These are phyloP conservation scores for Nothobranchius kuhntae DNA, from an alignment of 2,113 vertebrate species.

Conservation along the genomic window DNA sequence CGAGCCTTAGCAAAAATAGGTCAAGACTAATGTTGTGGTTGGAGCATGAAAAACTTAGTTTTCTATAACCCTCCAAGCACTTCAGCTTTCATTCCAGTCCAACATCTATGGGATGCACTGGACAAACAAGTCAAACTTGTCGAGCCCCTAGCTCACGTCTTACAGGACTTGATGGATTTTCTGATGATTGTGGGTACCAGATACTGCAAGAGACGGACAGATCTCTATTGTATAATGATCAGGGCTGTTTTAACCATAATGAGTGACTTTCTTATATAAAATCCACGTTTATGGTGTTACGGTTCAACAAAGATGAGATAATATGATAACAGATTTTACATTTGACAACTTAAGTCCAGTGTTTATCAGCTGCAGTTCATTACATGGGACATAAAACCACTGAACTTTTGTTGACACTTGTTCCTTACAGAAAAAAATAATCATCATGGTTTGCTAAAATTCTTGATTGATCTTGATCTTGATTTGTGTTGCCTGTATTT, in stretches of 20 bases:
- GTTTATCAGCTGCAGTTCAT: not conserved
- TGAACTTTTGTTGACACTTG: too few relatives aligned
- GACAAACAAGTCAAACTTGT: not conserved
- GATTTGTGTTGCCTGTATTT: slow-evolving; percentile 9
- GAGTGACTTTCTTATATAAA: not conserved
- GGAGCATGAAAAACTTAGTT: slow-evolving; percentile 5
- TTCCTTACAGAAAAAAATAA: too few relatives aligned
- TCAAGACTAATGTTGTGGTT: too few relatives aligned
- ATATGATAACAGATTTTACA: not conserved
- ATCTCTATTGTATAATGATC: not conserved
- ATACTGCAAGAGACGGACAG: not conserved
- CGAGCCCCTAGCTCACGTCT: not conserved
- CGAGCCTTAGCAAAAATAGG: too few relatives aligned
- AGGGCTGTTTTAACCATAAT: not conserved
- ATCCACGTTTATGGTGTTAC: not conserved
- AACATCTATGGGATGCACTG: not conserved
- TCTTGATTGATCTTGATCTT: not conserved
- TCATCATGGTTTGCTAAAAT: too few relatives aligned
- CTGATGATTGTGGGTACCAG: not conserved
- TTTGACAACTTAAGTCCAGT: not conserved
- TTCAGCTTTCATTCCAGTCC: not conserved
- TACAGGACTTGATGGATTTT: not conserved
- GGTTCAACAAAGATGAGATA: not conserved
- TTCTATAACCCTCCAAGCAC: not conserved
- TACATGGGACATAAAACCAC: not conserved